phyloP scores from a whole-genome alignment of 2,113 vertebrate genomes.

The Tapirus terrestris region DNA sequence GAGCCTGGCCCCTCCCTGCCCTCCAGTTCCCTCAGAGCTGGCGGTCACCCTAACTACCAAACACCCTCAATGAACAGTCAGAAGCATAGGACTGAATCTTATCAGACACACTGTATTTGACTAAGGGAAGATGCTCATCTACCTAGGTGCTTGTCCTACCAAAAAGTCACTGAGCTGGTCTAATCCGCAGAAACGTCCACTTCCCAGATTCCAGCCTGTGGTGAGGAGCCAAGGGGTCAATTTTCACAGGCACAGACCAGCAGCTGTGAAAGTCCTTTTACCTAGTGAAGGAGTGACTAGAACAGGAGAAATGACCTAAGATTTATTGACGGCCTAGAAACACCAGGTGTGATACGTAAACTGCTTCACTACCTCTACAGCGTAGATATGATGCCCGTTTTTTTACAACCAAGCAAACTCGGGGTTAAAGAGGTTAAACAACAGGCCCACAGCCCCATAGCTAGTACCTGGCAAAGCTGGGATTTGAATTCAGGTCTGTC shows the following conservation, averaged over 20 bases:
- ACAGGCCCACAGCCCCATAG: neutral
- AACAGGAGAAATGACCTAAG: neutral
- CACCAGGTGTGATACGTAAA: neutral
- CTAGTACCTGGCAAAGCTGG: neutral
- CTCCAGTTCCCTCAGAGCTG: no score
- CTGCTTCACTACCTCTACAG: neutral
- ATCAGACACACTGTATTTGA: neutral
- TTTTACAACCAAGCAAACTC: neutral
- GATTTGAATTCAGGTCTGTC: neutral
- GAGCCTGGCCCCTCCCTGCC: neutral
- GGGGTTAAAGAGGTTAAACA: neutral
- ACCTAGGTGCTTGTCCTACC: neutral
- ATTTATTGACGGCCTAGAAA: neutral
- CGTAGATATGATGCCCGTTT: neutral
- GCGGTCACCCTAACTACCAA: neutral
- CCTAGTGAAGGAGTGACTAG: neutral
- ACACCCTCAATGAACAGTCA: neutral
- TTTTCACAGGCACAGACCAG: neutral
- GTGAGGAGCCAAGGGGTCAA: neutral
- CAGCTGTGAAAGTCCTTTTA: neutral
- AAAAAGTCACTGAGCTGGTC: neutral
- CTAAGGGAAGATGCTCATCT: neutral
- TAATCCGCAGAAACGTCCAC: neutral
- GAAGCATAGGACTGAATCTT: neutral
- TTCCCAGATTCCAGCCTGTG: neutral